Conservation (phyloP, 2,113 vertebrate genomes). For the Microtus ochrogaster region DNA sequence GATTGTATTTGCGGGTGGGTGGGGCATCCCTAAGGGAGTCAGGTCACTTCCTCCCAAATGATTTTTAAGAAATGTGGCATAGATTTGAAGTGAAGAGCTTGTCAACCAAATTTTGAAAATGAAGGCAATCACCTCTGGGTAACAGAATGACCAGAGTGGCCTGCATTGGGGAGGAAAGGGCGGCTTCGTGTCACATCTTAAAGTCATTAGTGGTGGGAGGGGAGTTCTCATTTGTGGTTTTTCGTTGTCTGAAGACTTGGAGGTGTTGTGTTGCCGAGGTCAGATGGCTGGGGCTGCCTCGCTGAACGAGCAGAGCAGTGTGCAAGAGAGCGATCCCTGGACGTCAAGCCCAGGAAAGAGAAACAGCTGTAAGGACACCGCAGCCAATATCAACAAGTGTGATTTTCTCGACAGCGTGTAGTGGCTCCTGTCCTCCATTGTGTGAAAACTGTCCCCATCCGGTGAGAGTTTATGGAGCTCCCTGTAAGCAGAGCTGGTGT, state of each 20-base stretch:
- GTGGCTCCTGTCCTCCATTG: conserved; percentile 2
- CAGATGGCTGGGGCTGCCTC: background rate
- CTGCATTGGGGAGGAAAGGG: background rate
- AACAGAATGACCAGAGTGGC: conserved; percentile 46
- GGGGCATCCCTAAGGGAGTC: background rate
- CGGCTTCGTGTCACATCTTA: background rate
- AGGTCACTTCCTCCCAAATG: background rate
- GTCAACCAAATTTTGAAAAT: conserved; percentile 8
- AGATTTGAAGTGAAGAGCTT: conserved; percentile 18
- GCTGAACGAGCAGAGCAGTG: background rate
- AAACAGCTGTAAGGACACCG: conserved; percentile 22
- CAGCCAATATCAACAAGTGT: conserved; percentile 29
- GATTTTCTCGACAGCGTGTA: background rate
- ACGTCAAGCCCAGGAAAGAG: conserved; percentile 22
- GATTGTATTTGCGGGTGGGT: too few species aligned
- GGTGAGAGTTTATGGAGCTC: conserved; percentile 20
- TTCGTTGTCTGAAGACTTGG: background rate
- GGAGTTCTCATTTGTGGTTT: background rate
- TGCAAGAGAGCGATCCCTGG: background rate
- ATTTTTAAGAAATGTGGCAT: background rate
- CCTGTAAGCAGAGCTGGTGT: conserved; percentile 53
- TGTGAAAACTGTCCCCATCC: conserved; percentile 63
- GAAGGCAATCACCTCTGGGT: conserved; percentile 57
- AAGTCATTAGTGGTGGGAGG: background rate
- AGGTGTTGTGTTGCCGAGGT: background rate